Percentiles rank a stretch among this genome's conserved stretches.
Evolutionary conservation across 2,888 invertebrate genomes (phyloP).

Genomic region (Limnephilus marmoratus): DNA sequence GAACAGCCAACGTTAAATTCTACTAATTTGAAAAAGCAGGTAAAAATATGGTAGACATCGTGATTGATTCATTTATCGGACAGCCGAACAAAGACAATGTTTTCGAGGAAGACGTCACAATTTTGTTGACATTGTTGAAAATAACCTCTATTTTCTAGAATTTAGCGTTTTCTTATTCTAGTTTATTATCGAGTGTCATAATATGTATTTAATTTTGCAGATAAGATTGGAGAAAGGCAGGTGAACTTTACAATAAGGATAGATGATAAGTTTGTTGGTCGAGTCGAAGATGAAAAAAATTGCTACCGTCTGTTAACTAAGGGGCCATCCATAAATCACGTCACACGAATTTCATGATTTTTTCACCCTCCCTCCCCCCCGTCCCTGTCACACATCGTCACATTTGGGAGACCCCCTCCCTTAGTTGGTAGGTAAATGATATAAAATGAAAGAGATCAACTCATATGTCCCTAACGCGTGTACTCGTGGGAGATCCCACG

Average conservation of each 20-base stretch:
- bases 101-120: neutral
- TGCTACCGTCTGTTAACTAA: neutral
- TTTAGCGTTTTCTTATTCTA: neutral
- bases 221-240: neutral
- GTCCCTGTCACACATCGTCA: too few relatives aligned
- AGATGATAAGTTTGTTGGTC: neutral
- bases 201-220: neutral
- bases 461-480: too few relatives aligned
- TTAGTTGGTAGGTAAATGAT: too few relatives aligned
- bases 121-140: neutral
- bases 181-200: neutral
- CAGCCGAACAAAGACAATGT: neutral
- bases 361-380: too few relatives aligned
- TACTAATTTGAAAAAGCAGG: neutral
- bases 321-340: too few relatives aligned
- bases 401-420: too few relatives aligned
- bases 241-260: neutral
- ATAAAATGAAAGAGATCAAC: too few relatives aligned
- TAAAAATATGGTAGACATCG: neutral
- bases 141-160: neutral
- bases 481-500: too few relatives aligned
- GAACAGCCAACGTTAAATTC: neutral
- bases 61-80: neutral
- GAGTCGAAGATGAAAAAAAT: neutral
- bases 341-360: too few relatives aligned